Base-by-base conservation (phyloP, 2,888 invertebrate genomes). In the Cheilosia variabilis region DNA sequence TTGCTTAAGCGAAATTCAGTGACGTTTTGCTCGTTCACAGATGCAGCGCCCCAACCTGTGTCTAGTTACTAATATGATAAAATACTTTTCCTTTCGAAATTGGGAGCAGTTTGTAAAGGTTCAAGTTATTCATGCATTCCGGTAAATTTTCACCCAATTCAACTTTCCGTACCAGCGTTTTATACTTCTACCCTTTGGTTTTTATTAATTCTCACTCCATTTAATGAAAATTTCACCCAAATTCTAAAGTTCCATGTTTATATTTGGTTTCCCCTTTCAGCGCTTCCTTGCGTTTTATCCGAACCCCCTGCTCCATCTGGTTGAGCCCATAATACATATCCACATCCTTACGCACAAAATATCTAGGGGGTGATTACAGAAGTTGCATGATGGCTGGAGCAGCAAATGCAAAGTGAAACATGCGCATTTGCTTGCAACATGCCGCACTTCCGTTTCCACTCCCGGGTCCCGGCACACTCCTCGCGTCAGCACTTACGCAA, bases 361-460 rank as follows among this genome's bases (percentile, higher is more conserved):
- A 60, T n/a, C n/a, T 57, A 43, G 63, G 73, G 50, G 57, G 69
- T 63, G 43, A 53, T 79, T 79, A 31, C 31, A 57, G 45, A 79
- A 73, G 71, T 79, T 83, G 83, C 83, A 83, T 72, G 79, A 58
- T 57, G 52, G 37, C 45, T 34, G 10, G 31, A 63, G 17, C 43
- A 68, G 73, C 65, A 65, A 47, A 47, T 84, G 73, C 79, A 79
- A 62, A 72, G 41, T 17, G 71, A 83, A 87, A 80, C 87, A 87
- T 87, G 87, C 87, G 87, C 87, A 87, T 87, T 80, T 63, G 72
- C 77, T 31, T 87, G 87, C 87, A 81, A 82, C 72, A 82, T 86
- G 82, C 86, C 79, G 72, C 75, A 82, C 65, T 77, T 73, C 37
- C 57, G 37, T 4, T 37, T 37, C 37, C 37, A 47, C 47, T 17